These are phyloP conservation scores for Rutilus rutilus DNA, from an alignment of 2,113 vertebrate genomes.

Conservation along the genomic window DNA sequence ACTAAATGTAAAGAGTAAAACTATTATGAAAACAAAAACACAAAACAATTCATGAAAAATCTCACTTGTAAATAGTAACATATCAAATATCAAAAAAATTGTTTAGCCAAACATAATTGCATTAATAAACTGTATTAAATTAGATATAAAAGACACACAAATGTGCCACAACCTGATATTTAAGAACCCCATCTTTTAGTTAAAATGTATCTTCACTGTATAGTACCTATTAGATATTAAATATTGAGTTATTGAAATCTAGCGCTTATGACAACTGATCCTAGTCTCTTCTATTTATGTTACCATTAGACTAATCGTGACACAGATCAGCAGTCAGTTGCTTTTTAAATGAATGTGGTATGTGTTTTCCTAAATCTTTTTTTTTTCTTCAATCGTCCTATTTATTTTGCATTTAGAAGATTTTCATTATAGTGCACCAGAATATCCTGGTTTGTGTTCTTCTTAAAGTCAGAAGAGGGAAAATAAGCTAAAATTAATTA, in stretches of 20 bases:
- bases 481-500: neutral
- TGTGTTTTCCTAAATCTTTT: neutral
- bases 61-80: neutral
- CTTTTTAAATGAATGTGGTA: neutral
- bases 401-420: conserved; percentile 3
- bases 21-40: neutral
- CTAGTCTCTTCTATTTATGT: neutral
- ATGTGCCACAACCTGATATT: neutral
- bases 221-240: neutral
- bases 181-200: too few species aligned
- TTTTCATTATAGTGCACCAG: neutral
- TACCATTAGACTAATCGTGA: neutral
- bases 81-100: neutral
- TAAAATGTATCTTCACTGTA: neutral
- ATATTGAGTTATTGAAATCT: neutral
- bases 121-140: neutral
- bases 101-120: neutral
- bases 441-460: neutral
- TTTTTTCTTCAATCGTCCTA: neutral
- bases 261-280: neutral
- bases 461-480: neutral
- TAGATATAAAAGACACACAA: neutral
- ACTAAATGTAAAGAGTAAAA: neutral
- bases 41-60: neutral
- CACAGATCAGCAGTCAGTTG: neutral